These are phyloP conservation scores for Palythoa grandis DNA, from an alignment of 92 coral and sea anemone genomes.

Conservation along the genomic window DNA sequence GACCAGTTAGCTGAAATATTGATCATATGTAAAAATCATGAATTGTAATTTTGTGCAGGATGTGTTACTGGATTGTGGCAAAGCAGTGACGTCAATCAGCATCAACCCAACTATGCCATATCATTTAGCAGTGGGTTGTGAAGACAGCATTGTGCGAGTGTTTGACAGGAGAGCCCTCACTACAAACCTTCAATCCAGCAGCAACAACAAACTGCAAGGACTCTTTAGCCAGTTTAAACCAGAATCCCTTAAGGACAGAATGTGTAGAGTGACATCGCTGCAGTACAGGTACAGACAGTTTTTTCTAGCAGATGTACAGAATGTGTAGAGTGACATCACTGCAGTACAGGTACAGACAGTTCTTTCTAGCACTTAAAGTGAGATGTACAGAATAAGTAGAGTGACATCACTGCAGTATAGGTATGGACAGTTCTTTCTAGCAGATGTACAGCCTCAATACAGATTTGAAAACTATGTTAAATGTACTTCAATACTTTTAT, in stretches of 20 bases:
- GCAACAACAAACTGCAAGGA: constrained; percentile 72
- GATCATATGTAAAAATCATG: no score
- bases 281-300: constrained; percentile 4
- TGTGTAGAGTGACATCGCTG: constrained; percentile 93
- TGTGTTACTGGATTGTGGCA: constrained; percentile 85
- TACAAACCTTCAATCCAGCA: constrained; percentile 65
- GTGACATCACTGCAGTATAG: constrained; percentile 74
- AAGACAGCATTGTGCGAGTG: constrained; percentile 88
- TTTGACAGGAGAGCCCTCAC: constrained; percentile 91
- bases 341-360: constrained; percentile 27
- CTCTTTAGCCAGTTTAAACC: constrained; percentile 92
- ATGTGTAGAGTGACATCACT: constrained; percentile 91
- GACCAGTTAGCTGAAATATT: no score
- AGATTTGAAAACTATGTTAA: no score
- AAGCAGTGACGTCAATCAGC: constrained; percentile 92
- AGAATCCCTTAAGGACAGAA: constrained; percentile 79
- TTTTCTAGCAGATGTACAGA: constrained; percentile 30
- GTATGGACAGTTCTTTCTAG: background rate
- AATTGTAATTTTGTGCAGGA: constrained; percentile 62
- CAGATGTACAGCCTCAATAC: constrained; percentile 32
- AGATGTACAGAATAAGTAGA: constrained; percentile 69
- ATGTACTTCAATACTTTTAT: no score
- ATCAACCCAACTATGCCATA: constrained; percentile 93
- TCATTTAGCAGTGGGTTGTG: constrained; percentile 92
- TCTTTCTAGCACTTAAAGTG: background rate